Evolutionary conservation across 2,797 vertebrate species (phyloP).

Genomic region (Geotrypetes seraphini): DNA sequence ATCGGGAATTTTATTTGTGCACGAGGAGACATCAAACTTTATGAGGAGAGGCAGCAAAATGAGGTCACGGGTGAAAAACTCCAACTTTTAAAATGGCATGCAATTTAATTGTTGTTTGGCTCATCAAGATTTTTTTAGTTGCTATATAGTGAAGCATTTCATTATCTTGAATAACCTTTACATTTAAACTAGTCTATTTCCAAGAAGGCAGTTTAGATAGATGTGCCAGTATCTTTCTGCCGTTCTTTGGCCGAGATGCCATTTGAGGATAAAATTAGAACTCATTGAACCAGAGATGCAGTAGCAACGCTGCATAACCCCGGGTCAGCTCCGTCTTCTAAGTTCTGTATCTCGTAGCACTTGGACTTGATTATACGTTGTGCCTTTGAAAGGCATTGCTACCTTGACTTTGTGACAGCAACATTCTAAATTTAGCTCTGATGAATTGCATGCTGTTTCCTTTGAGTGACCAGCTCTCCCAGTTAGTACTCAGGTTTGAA

Average conservation of each 20-base stretch:
- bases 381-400: slow-evolving; percentile 6
- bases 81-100: no score
- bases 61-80: no score
- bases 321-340: not conserved
- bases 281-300: not conserved
- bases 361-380: not conserved
- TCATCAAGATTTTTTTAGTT: no score
- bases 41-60: no score
- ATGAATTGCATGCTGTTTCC: not conserved
- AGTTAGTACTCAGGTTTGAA: slow-evolving; percentile 1
- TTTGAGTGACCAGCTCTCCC: no score
- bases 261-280: slow-evolving; percentile 4
- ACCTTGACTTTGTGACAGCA: not conserved
- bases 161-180: no score
- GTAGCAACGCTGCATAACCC: not conserved
- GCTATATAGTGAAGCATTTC: no score
- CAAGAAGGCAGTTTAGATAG: not conserved
- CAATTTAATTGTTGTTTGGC: no score
- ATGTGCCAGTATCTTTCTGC: not conserved
- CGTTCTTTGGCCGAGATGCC: slow-evolving; percentile 8
- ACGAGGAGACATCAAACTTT: no score
- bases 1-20: no score
- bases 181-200: slow-evolving; percentile 10
- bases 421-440: slow-evolving; percentile 15
- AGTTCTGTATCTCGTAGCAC: slow-evolving; percentile 3